Base-by-base conservation (phyloP, 1,140 invertebrate genomes). In the Drosophila mayri region DNA sequence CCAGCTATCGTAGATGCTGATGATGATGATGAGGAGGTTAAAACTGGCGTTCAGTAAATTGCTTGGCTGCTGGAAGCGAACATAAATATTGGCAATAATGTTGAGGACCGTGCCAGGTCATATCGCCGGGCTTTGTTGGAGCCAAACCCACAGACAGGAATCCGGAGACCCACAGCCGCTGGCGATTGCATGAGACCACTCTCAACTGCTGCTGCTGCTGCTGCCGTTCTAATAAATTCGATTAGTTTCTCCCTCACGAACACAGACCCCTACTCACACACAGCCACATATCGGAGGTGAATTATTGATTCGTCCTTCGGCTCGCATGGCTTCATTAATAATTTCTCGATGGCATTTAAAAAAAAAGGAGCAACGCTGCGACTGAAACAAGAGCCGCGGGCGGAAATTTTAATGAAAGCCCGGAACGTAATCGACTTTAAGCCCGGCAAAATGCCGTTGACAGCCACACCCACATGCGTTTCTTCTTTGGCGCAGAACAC, bases 241-340 rank as follows among this genome's bases (percentile, higher is more conserved):
- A 90, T 90, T 90, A 90, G 78, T 82, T 84, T 59, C 67, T 60
- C 66, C 47, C 64, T 59, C 54, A 47, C 75, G 73, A 66, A 47
- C 60, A 65, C 47, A 60, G 52, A 44, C 46, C n/a, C 25, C 4
- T 41, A 40, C 47, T 43, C 52, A 46, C 50, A 63, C 58, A 43
- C 54, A 22, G 18, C 16, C 37, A 18, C 64, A 58, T 57, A 59
- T 41, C 38, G 55, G 46, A 59, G 41, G 68, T 44, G 50, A 73
- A 84, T 88, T 80, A 90, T 90, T 84, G 80, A 88, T 84, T 77
- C 76, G 84, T 77, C 76, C 72, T 78, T 84, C 63, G 66, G 61
- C 71, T 63, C 55, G 64, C 70, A 61, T 73, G 88, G 80, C 81
- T 90, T 79, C 66, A 90, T 90, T 81, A 88, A 65, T 75, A 71